Base-by-base conservation (phyloP, 2,797 vertebrate genomes). In the Neomorphus geoffroyi region DNA sequence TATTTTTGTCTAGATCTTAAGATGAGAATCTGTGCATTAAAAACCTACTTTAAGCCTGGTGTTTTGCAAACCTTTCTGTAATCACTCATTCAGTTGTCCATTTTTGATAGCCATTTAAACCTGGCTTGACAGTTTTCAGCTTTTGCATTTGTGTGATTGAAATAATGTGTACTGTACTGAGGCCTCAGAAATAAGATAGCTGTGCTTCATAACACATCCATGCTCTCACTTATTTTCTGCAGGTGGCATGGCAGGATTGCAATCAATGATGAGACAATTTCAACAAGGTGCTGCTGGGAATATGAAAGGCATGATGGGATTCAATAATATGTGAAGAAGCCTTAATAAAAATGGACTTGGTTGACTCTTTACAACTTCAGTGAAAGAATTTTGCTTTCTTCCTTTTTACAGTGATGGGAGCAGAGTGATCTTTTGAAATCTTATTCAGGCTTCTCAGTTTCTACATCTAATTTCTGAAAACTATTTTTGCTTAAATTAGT, bases 261-360 rank as follows among this genome's bases (percentile, higher is more conserved):
- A 99, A 97, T 99, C 99, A 9, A 99, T 99, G 99, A 99, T 99
- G 99, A 98, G 99, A 81, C 99, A 99, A 62, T 99, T 99, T 97
- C 99, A 99, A 95, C 99, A 99, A 97, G 99, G 99, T 84, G 99
- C 99, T 12, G 98, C 99, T 56, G 99, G 99, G 48, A 99, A 99
- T 97, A 99, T 99, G 99, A 99, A 99, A 98, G 99, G 99, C 98
- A 99, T 99, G 99, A 99, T 99, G 99, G 99, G 99, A 97, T 99
- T 99, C 97, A 99, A 99, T 98, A 99, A 99, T 96, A 99, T 99
- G 99, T 99, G 98, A 99, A 98, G 97, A 97, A 97, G 88, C 98
- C 98, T 98, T 98, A 98, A 97, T 90, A 95, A 88, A 97, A 95
- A 97, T 93, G 97, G 97, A 98, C 92, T 96, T 95, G 89, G 89